Base-by-base conservation (phyloP, 2,797 vertebrate genomes). In the Notoglanidium macrostoma region DNA sequence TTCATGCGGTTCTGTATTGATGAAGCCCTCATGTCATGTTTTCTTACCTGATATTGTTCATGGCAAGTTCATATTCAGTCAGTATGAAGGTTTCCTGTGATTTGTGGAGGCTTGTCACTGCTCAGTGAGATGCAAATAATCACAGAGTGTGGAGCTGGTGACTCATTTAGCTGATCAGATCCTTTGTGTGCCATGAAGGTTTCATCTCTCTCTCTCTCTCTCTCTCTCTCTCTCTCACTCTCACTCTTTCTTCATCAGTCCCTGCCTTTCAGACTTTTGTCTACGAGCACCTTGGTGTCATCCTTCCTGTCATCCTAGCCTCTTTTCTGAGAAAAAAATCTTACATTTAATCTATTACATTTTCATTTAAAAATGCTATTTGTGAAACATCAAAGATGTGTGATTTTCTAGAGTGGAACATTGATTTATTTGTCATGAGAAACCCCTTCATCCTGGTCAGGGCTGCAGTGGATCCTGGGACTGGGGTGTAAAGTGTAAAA, bases 151-250 rank as follows among this genome's bases (percentile, higher is more conserved):
- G 15, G 44, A 55, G 44, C n/a, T 81, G 65, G 61, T 57, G 86
- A 72, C 40, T 86, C 68, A 79, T 72, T 84, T 79, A 70, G 51
- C 74, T 85, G 80, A 68, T 86, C 82, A 86, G 68, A 87, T 44
- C 74, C 67, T 84, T 85, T 84, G 73, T 86, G 61, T 49, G 14
- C 26, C 15, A 29, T 44, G 35, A 80, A 80, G 55, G 78, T 80
- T 80, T 80, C 78, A 59, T 74, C 44, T 74, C 23, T 49, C 72
- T 49, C 3, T 74, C 17, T 46, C 8, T 72, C 19, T 72, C 70
- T 73, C 40, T 49, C 11, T 19, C 67, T 40, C 40, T 40, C 40
- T 40, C 40, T 40, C 40, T 73, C 44, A 11, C 40, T 46, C 21
- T 26, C 68, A 21, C 63, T 65, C 32, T 70, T 12, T 1, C 12